Conservation (phyloP, 2,113 vertebrate species). For the Coryphaenoides rupestris region DNA sequence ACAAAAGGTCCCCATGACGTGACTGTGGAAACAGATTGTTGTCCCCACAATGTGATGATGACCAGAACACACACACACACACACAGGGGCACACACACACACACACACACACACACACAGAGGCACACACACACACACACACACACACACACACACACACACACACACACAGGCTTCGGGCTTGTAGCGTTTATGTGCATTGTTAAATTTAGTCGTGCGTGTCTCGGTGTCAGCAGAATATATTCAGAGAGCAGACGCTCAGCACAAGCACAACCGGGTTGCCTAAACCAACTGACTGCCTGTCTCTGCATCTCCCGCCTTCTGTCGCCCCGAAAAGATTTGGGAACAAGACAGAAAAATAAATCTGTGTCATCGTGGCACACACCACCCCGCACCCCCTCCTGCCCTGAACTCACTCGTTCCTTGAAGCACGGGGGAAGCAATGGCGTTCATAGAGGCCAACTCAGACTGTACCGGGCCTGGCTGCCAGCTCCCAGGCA, state of each 20-base stretch:
- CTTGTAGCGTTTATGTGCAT: constrained; percentile 5
- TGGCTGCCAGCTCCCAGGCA: neutral
- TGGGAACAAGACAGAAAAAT: constrained; percentile 22
- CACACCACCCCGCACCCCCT: no score
- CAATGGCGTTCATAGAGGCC: no score
- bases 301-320: neutral
- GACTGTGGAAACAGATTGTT: no score
- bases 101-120: neutral
- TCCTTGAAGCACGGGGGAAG: no score
- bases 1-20: no score
- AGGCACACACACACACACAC: neutral
- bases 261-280: constrained; percentile 24
- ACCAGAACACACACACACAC: neutral
- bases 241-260: neutral
- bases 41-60: no score
- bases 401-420: no score
- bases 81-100: neutral
- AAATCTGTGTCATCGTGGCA: constrained; percentile 28
- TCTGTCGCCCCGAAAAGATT: constrained; percentile 46
- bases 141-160: neutral
- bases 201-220: constrained; percentile 33
- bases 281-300: constrained; percentile 21
- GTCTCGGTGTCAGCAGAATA: constrained; percentile 36
- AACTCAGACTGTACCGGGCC: neutral
- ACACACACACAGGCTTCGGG: neutral